Base-by-base conservation (phyloP, 2,113 vertebrate species). In the Manacus vitellinus region DNA sequence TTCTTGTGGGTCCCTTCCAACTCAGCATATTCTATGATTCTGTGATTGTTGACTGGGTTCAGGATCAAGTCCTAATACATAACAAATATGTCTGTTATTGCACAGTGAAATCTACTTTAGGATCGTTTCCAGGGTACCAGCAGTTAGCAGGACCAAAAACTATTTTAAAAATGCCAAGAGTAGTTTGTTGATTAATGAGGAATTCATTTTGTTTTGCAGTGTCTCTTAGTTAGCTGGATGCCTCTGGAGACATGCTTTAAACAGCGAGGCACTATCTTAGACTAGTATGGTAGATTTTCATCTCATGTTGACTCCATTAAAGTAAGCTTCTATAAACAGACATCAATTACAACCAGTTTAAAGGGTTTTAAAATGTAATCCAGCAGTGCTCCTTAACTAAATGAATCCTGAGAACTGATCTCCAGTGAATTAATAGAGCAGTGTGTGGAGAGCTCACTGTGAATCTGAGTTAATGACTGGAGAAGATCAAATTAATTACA, bases 401-500 rank as follows among this genome's bases (percentile, higher is more conserved):
- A 98, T 98, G 98, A 98, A 98, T 98, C 97, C 96, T 95, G 95
- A 97, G 96, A 98, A 98, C 96, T 97, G 97, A 98, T 98, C 98
- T 98, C 97, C 91, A 94, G 97, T 98, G 98, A 98, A 98, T 98
- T 98, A 98, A 98, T 98, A 97, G 97, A 98, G 96, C 94, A 62
- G 72, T 97, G 96, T 97, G 96, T 92, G 74, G 94, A 97, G 56
- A 88, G 94, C 97, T 97, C 96, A 80, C 98, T 97, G 95, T 97
- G 97, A 98, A 97, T 97, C 97, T 97, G 86, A 98, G 97, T 98
- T 98, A 98, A 98, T 98, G 98, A 98, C 98, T 98, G 94, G 87
- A 98, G 98, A 98, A 98, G 97, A 98, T 98, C 97, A 98, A 98
- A 98, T 98, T 98, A 98, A 98, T 98, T 98, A 98, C 97, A 97